Percentiles rank a stretch among this genome's conserved stretches.
These are phyloP conservation scores for Eutolmus rufibarbis DNA, from an alignment of 2,888 invertebrate species.

Conservation along the genomic window DNA sequence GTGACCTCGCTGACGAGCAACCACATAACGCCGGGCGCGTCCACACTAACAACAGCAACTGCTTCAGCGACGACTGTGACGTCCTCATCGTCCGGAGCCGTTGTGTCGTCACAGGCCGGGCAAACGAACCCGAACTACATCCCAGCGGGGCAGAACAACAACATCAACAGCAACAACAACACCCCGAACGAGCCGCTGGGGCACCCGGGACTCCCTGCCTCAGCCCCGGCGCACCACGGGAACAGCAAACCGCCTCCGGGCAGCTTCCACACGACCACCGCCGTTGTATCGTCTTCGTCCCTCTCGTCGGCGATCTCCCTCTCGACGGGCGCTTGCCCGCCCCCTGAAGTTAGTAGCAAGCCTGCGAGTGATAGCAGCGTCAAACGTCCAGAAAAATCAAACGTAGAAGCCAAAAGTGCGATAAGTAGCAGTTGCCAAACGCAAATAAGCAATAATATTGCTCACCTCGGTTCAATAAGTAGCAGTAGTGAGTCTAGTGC, in stretches of 20 bases:
- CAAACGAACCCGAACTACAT: conserved; percentile 34
- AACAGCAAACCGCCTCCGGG: conserved; percentile 47
- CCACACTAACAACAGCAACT: conserved; percentile 64
- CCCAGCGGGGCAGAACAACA: conserved; percentile 39
- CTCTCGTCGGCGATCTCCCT: conserved; percentile 46
- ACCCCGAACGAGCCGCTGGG: conserved; percentile 47
- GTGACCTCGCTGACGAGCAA: conserved; percentile 75
- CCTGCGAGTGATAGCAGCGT: not conserved
- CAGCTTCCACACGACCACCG: conserved; percentile 48
- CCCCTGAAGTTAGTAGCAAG: not conserved
- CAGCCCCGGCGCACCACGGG: not conserved
- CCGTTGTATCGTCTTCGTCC: conserved; percentile 49
- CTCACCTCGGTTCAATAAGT: conserved; percentile 23
- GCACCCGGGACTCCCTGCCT: conserved; percentile 53
- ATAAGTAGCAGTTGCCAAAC: conserved; percentile 31
- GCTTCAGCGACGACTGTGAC: conserved; percentile 54
- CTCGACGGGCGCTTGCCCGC: not conserved
- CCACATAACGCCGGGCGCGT: conserved; percentile 65
- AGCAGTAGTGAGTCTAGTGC: conserved; percentile 28
- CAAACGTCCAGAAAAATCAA: conserved; percentile 27
- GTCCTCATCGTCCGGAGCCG: conserved; percentile 56
- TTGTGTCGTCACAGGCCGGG: conserved; percentile 44
- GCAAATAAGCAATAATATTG: conserved; percentile 37
- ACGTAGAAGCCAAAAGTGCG: not conserved
- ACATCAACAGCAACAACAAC: conserved; percentile 48